Percentiles rank a stretch among this genome's conserved stretches.
Conservation (phyloP, 2,888 invertebrate species). For the Venusia cambrica region DNA sequence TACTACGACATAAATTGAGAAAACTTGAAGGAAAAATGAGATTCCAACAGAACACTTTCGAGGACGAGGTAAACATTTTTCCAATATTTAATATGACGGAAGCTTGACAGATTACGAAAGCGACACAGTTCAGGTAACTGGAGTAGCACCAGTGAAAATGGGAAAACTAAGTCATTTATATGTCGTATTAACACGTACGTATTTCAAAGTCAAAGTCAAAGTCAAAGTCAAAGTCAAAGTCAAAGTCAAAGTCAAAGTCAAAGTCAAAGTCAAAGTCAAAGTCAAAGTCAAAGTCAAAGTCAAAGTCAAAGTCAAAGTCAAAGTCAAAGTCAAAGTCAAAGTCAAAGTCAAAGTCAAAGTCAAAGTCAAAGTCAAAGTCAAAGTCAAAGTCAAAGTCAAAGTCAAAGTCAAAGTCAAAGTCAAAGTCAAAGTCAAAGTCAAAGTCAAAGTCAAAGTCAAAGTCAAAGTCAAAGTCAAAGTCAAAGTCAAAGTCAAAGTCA, state of each 20-base stretch:
- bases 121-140: conserved; percentile 15
- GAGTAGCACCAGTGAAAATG: too few species aligned
- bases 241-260: background rate
- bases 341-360: background rate
- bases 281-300: background rate
- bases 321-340: background rate
- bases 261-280: background rate
- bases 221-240: background rate
- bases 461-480: background rate
- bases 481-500: background rate
- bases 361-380: background rate
- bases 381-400: background rate
- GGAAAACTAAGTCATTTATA: too few species aligned
- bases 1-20: conserved; percentile 16
- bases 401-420: background rate
- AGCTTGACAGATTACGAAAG: conserved; percentile 33
- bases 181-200: too few species aligned
- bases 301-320: background rate
- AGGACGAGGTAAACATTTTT: conserved; percentile 58
- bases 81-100: conserved; percentile 56
- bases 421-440: background rate
- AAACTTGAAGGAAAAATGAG: conserved; percentile 10
- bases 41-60: conserved; percentile 37
- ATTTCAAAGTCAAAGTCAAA: background rate
- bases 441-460: background rate